phyloP scores from a whole-genome alignment of 1,140 invertebrate genomes.

The Monomorium pharaonis region DNA sequence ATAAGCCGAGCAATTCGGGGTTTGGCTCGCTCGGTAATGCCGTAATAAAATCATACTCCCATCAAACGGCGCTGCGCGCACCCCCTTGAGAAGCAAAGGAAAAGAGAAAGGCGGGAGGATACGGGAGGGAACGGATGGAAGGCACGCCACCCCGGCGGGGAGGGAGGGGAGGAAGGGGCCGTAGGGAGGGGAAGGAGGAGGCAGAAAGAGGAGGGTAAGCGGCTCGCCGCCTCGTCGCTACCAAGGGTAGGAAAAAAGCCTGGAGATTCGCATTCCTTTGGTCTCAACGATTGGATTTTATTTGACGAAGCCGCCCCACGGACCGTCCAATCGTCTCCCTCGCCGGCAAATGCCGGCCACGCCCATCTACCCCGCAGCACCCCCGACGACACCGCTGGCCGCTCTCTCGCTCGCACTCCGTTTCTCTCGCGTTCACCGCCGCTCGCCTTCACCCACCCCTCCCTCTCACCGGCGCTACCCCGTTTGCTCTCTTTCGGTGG shows the following conservation, averaged over 20 bases:
- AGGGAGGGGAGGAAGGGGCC: not conserved
- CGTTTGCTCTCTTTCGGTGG: conserved; percentile 62
- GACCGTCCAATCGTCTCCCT: conserved; percentile 80
- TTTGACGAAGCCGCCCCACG: conserved; percentile 82
- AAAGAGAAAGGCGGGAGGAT: conserved; percentile 40
- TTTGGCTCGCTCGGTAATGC: conserved; percentile 84
- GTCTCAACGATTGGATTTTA: conserved; percentile 85
- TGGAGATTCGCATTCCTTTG: conserved; percentile 83
- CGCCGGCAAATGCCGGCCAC: conserved; percentile 76
- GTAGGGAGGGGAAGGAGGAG: not conserved
- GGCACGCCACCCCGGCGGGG: not conserved
- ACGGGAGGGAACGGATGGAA: conserved; percentile 62
- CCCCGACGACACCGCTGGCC: conserved; percentile 1
- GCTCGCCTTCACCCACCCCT: conserved; percentile 26
- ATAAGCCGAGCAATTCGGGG: conserved; percentile 85
- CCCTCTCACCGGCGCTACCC: not conserved
- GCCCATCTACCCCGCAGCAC: conserved; percentile 75
- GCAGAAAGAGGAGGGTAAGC: conserved; percentile 14
- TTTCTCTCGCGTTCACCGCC: conserved; percentile 55
- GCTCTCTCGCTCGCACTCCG: conserved; percentile 48
- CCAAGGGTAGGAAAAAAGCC: conserved; percentile 71
- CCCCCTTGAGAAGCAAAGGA: conserved; percentile 71
- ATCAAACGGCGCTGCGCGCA: conserved; percentile 83
- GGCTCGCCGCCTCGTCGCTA: conserved; percentile 42
- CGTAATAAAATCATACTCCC: conserved; percentile 86